phyloP scores from a whole-genome alignment of 2,113 vertebrate genomes.

The Dascyllus trimaculatus region DNA sequence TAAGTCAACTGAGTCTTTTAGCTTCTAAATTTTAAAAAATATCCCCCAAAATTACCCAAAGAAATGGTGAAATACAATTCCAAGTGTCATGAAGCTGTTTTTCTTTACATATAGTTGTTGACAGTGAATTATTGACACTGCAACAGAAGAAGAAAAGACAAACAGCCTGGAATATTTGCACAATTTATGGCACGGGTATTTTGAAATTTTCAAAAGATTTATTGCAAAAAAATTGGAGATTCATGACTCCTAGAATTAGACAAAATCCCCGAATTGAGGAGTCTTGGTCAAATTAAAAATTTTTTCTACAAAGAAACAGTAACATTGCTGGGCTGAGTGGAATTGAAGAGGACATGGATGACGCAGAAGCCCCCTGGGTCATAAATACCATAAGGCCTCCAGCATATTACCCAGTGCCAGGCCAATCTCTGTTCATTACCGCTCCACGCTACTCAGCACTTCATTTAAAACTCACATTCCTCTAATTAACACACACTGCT shows the following conservation, averaged over 20 bases:
- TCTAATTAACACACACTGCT: conserved; percentile 81
- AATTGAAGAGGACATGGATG: conserved; percentile 58
- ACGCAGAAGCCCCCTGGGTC: conserved; percentile 66
- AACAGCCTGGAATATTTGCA: neutral
- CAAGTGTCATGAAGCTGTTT: too few species aligned
- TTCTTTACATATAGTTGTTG: too few species aligned
- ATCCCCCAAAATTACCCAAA: too few species aligned
- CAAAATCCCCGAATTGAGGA: too few species aligned
- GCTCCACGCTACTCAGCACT: conserved; percentile 76
- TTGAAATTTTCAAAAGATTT: too few species aligned
- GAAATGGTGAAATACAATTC: too few species aligned
- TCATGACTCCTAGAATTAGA: too few species aligned
- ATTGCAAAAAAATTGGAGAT: too few species aligned
- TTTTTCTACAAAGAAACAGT: neutral
- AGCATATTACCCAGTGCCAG: conserved; percentile 80
- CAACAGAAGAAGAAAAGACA: neutral
- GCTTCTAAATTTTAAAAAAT: too few species aligned
- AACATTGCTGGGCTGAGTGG: conserved; percentile 32
- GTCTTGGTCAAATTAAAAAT: neutral
- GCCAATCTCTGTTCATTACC: conserved; percentile 78
- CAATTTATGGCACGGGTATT: neutral
- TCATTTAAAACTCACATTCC: conserved; percentile 81
- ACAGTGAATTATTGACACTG: too few species aligned
- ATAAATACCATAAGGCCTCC: conserved; percentile 80
- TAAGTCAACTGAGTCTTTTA: too few species aligned